These are phyloP conservation scores for Oryzias curvinotus DNA, from an alignment of 2,113 vertebrate genomes.

Conservation along the genomic window DNA sequence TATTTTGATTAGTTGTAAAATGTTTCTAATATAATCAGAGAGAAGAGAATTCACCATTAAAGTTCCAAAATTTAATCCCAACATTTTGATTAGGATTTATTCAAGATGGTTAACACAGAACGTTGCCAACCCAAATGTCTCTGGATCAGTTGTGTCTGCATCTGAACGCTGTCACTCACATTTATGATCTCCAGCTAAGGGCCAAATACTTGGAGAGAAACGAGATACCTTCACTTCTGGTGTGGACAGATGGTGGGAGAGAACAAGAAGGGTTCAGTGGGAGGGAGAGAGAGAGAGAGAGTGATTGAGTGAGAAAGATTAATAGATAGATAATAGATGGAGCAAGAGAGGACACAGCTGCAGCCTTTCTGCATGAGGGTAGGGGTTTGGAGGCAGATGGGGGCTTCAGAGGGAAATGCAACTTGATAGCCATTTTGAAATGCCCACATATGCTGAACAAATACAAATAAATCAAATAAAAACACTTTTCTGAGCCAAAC, in stretches of 20 bases:
- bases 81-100: not conserved
- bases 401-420: conserved; percentile 42
- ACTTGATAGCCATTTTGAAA: conserved; percentile 60
- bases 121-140: not conserved
- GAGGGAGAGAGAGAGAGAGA: conserved; percentile 3
- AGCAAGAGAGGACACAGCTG: conserved; percentile 71
- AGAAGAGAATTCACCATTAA: too few relatives aligned
- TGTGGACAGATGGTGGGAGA: conserved; percentile 72
- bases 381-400: conserved; percentile 67
- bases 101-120: not conserved
- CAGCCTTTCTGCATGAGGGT: conserved; percentile 64
- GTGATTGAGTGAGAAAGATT: conserved; percentile 16
- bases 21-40: too few relatives aligned
- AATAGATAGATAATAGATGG: not conserved
- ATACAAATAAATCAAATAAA: conserved; percentile 38
- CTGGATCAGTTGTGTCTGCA: conserved; percentile 13
- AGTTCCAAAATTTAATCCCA: too few relatives aligned
- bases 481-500: not conserved
- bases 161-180: conserved; percentile 24
- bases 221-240: conserved; percentile 62
- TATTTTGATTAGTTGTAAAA: too few relatives aligned
- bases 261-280: conserved; percentile 15
- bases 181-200: conserved; percentile 38
- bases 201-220: conserved; percentile 64
- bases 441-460: conserved; percentile 26